Conservation (phyloP, 2,888 invertebrate genomes). For the Cheilosia urbana region DNA sequence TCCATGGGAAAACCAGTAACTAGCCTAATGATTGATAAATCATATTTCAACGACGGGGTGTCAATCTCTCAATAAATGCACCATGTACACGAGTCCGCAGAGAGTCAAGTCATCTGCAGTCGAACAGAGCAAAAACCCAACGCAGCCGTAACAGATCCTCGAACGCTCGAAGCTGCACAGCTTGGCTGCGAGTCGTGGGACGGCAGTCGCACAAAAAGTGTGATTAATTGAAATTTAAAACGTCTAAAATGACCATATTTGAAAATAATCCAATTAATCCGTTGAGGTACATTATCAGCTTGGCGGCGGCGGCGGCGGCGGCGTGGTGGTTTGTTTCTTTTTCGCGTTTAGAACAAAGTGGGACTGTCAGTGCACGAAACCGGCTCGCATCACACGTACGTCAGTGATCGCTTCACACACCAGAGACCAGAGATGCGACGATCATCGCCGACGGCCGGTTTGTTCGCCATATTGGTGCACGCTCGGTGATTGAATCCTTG, state of each 20-base stretch:
- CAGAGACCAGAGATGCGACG: conserved; percentile 6
- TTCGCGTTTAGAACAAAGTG: conserved; percentile 42
- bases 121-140: conserved; percentile 13
- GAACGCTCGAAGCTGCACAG: conserved; percentile 4
- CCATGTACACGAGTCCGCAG: conserved; percentile 54
- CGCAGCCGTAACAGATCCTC: conserved; percentile 28
- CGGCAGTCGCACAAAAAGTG: conserved; percentile 66
- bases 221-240: conserved; percentile 76
- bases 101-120: conserved; percentile 38
- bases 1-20: conserved; percentile 33
- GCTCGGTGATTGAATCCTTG: conserved; percentile 66
- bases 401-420: conserved; percentile 54
- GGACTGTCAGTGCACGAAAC: conserved; percentile 28
- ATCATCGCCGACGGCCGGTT: conserved; percentile 5
- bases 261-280: conserved; percentile 76
- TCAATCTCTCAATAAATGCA: conserved; percentile 70
- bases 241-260: conserved; percentile 68
- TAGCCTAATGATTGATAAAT: conserved; percentile 62
- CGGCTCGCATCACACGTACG: conserved; percentile 35
- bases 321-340: neutral
- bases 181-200: conserved; percentile 56
- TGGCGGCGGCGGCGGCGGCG: neutral
- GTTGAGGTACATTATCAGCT: conserved; percentile 74
- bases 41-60: conserved; percentile 66
- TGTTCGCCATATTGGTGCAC: conserved; percentile 52